phyloP scores from a whole-genome alignment of 2,797 vertebrate genomes.

The Remorina albescens region DNA sequence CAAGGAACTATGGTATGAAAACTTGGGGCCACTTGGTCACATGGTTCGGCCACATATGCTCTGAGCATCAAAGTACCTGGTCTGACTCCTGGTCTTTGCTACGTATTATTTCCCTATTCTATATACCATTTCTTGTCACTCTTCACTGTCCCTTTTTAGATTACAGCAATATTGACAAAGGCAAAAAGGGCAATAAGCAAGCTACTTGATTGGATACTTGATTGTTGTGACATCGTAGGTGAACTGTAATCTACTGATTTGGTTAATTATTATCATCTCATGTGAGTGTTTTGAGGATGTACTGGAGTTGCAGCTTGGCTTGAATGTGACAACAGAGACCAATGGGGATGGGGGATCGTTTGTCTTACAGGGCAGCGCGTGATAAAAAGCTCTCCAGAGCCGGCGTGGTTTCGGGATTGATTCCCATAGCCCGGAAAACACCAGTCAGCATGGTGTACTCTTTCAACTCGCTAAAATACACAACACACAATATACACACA shows the following conservation, averaged over 20 bases:
- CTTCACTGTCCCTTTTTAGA: background rate
- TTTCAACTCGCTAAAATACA: slow-evolving; percentile 85
- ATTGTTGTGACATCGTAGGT: background rate
- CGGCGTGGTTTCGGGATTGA: slow-evolving; percentile 80
- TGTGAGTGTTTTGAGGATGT: background rate
- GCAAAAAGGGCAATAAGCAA: background rate
- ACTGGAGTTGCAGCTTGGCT: slow-evolving; percentile 52
- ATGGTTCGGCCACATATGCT: no score
- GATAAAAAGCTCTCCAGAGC: slow-evolving; percentile 85
- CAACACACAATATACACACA: slow-evolving; percentile 58
- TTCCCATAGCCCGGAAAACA: slow-evolving; percentile 87
- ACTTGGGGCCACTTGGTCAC: no score
- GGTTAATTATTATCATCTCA: background rate
- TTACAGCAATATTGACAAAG: background rate
- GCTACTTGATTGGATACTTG: background rate
- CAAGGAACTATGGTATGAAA: background rate
- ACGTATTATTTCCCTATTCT: no score
- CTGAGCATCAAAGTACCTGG: no score
- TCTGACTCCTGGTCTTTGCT: no score
- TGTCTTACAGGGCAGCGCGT: slow-evolving; percentile 84
- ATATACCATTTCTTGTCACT: background rate
- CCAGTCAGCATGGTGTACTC: slow-evolving; percentile 82
- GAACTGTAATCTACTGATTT: background rate
- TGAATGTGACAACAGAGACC: slow-evolving; percentile 45
- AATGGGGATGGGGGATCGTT: background rate